Evolutionary conservation across 1,140 invertebrate species (phyloP).

Genomic region (Tenebrio molitor): DNA sequence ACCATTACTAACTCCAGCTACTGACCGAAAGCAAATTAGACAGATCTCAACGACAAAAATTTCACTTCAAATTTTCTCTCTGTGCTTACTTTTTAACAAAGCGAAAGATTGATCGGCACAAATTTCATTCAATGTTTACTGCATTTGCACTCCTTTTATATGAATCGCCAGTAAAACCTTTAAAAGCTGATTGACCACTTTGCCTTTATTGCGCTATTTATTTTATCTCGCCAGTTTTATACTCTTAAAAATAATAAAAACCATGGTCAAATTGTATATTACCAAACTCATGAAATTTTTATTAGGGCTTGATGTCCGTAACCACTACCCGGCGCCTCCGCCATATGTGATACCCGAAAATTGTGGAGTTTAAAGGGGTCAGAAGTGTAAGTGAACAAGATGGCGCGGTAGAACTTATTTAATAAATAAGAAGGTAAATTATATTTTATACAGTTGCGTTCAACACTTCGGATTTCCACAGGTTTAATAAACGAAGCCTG

Average conservation of each 20-base stretch:
- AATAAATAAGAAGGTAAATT: neutral
- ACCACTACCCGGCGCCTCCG: conserved; percentile 21
- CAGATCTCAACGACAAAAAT: too few species aligned
- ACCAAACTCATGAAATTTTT: conserved; percentile 16
- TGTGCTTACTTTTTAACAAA: too few species aligned
- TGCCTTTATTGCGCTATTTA: neutral
- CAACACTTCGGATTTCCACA: too few species aligned
- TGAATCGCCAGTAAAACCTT: neutral
- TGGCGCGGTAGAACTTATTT: neutral
- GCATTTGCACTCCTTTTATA: too few species aligned
- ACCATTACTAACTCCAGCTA: too few species aligned
- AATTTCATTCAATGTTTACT: too few species aligned
- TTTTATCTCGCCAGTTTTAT: neutral
- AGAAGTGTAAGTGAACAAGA: neutral
- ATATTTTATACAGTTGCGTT: neutral
- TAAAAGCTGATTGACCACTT: neutral
- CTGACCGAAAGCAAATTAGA: too few species aligned
- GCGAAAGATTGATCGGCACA: too few species aligned
- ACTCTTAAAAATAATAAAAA: conserved; percentile 16
- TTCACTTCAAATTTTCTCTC: too few species aligned
- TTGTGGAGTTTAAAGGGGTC: neutral
- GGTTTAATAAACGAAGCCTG: too few species aligned
- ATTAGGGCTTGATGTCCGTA: neutral
- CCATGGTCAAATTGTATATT: conserved; percentile 5
- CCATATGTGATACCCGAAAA: conserved; percentile 5